Conservation (phyloP, 1,140 invertebrate species). For the Aphelinus certus region DNA sequence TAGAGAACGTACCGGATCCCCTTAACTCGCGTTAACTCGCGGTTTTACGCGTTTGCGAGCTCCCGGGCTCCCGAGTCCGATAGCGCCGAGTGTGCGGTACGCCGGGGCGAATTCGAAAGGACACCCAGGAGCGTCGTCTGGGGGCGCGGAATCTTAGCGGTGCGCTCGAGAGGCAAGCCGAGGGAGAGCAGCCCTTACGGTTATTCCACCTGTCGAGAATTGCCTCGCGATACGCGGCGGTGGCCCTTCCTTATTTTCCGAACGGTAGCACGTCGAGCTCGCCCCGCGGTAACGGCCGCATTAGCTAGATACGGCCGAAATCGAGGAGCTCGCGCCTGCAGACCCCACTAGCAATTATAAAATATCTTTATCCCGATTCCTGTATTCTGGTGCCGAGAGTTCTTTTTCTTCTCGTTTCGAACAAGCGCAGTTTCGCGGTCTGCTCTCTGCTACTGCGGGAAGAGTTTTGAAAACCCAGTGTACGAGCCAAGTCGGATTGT, state of each 20-base stretch:
- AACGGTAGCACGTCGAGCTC: not conserved
- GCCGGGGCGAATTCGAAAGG: slow-evolving; percentile 27
- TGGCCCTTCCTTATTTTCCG: slow-evolving; percentile 29
- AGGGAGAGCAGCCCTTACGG: not conserved
- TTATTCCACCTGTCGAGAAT: slow-evolving; percentile 39
- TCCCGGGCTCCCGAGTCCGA: too few species aligned
- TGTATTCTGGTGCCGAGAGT: slow-evolving; percentile 21
- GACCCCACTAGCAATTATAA: slow-evolving; percentile 11
- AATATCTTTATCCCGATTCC: slow-evolving; percentile 30
- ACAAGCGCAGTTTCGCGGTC: not conserved
- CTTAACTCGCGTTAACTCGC: slow-evolving; percentile 10
- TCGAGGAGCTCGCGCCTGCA: not conserved
- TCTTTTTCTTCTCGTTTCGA: not conserved
- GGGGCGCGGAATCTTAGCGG: slow-evolving; percentile 29
- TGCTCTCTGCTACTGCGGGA: slow-evolving; percentile 36
- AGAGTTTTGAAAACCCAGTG: too few species aligned
- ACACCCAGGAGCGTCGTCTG: slow-evolving; percentile 34
- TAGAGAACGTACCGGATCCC: too few species aligned
- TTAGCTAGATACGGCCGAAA: slow-evolving; percentile 21
- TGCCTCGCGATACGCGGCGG: slow-evolving; percentile 30
- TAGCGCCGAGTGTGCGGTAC: not conserved
- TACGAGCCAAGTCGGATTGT: too few species aligned
- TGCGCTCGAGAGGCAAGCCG: not conserved
- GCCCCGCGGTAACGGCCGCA: slow-evolving; percentile 1
- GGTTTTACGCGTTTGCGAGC: not conserved